These are phyloP conservation scores for Phthorimaea operculella DNA, from an alignment of 1,140 invertebrate species.

Conservation along the genomic window DNA sequence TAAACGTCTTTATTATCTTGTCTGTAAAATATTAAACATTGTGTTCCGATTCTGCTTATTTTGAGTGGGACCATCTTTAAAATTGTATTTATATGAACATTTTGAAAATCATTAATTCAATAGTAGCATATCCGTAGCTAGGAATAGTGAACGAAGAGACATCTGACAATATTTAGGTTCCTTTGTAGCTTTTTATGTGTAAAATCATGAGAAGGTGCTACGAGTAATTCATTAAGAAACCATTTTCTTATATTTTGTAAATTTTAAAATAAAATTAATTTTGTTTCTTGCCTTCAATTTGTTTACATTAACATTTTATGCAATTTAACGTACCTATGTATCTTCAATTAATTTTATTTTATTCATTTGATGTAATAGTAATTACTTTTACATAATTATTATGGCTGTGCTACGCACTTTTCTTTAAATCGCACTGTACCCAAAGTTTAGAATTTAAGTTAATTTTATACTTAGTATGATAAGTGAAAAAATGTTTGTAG, in stretches of 20 bases:
- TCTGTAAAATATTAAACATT: too few species aligned
- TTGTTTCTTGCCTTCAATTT: not conserved
- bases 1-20: too few species aligned
- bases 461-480: too few species aligned
- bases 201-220: not conserved
- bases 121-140: not conserved
- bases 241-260: not conserved
- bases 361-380: too few species aligned
- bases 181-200: not conserved
- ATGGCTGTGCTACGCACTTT: too few species aligned
- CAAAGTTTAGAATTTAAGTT: too few species aligned
- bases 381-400: too few species aligned
- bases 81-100: not conserved
- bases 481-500: too few species aligned
- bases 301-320: not conserved
- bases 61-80: not conserved
- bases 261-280: not conserved
- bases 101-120: not conserved
- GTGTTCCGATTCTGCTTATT: too few species aligned
- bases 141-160: not conserved
- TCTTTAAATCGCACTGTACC: too few species aligned
- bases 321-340: not conserved
- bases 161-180: not conserved
- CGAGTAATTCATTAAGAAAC: not conserved
- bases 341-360: too few species aligned